phyloP scores from a whole-genome alignment of 2,113 vertebrate species.

The Notechis scutatus region DNA sequence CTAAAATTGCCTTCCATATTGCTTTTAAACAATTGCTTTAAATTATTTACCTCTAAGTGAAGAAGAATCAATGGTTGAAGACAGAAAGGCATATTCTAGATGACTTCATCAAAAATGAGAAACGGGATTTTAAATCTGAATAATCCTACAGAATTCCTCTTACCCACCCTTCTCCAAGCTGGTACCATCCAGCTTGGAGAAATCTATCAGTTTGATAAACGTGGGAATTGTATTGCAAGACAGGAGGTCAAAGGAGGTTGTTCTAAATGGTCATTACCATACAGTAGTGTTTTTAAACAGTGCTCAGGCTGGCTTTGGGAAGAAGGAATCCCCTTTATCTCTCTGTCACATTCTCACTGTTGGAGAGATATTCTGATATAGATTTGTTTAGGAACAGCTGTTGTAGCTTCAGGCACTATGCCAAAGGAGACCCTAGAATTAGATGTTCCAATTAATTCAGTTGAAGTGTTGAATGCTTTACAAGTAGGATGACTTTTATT shows the following conservation, averaged over 20 bases:
- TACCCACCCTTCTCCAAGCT: background rate
- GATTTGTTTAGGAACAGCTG: background rate
- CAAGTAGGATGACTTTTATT: background rate
- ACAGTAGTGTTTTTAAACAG: background rate
- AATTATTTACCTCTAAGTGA: background rate
- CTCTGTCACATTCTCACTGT: background rate
- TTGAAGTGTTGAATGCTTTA: background rate
- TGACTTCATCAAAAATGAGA: background rate
- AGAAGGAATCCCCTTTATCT: background rate
- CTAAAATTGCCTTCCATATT: background rate
- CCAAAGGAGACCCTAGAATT: background rate
- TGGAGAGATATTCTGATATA: background rate
- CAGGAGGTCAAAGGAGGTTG: background rate
- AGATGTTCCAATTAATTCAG: background rate
- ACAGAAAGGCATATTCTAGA: background rate
- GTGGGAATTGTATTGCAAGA: background rate
- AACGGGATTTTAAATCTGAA: background rate
- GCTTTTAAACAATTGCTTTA: background rate
- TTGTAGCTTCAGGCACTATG: background rate
- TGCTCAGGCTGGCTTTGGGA: background rate
- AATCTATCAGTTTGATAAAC: background rate
- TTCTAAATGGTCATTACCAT: background rate
- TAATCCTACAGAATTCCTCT: background rate
- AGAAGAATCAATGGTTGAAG: slow-evolving; percentile 7
- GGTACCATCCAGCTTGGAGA: background rate